Evolutionary conservation across 2,113 vertebrate species (phyloP).

Genomic region (Onychostoma macrolepis): DNA sequence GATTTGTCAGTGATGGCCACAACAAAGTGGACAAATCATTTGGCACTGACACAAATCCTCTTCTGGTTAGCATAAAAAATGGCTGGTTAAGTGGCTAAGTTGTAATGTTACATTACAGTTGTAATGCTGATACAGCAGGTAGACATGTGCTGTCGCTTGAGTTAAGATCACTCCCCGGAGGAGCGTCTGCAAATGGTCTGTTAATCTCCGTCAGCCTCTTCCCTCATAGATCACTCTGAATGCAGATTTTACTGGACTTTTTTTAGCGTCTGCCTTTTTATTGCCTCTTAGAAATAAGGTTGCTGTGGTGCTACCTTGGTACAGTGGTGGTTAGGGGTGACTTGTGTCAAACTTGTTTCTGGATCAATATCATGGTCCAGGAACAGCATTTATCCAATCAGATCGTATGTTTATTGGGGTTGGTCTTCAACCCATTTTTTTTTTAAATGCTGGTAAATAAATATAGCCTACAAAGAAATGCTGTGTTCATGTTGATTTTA

Average conservation of each 20-base stretch:
- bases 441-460: no score
- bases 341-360: neutral
- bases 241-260: conserved; percentile 24
- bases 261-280: neutral
- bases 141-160: neutral
- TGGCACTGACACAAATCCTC: conserved; percentile 51
- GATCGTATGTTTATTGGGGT: neutral
- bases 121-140: neutral
- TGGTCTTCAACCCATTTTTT: neutral
- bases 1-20: conserved; percentile 74
- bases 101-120: neutral
- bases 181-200: conserved; percentile 39
- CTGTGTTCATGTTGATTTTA: neutral
- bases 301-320: neutral
- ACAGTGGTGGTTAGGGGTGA: neutral
- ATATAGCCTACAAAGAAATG: neutral
- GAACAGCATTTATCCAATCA: neutral
- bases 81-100: neutral
- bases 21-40: conserved; percentile 64
- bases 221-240: conserved; percentile 47
- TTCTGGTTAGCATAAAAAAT: conserved; percentile 45
- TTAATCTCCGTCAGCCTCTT: conserved; percentile 17
- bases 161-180: neutral
- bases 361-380: neutral
- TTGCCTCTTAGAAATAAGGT: neutral